These are phyloP conservation scores for Centroberyx gerrardi DNA, from an alignment of 2,797 vertebrate species.

Conservation along the genomic window DNA sequence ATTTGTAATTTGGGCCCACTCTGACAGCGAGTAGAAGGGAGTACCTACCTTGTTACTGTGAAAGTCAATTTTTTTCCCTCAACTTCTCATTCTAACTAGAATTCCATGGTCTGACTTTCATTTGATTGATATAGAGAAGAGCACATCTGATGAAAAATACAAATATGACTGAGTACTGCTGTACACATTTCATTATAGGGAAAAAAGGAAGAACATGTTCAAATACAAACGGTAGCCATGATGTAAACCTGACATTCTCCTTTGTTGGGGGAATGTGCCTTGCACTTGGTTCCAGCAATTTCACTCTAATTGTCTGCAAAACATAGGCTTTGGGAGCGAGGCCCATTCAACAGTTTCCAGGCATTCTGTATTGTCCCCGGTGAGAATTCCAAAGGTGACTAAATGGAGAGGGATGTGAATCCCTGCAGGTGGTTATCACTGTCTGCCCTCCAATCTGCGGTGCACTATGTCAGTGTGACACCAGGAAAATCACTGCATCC, in stretches of 20 bases:
- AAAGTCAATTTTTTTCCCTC: conserved; percentile 28
- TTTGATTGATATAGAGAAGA: conserved; percentile 55
- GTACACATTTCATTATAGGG: conserved; percentile 36
- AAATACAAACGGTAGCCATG: conserved; percentile 47
- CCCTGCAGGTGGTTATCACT: conserved; percentile 73
- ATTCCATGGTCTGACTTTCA: conserved; percentile 55
- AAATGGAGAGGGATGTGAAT: conserved; percentile 70
- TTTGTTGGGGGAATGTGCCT: conserved; percentile 70
- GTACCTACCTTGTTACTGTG: conserved; percentile 42
- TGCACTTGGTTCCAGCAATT: conserved; percentile 74
- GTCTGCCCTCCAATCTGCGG: conserved; percentile 74
- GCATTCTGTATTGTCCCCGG: conserved; percentile 62
- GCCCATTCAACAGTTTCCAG: conserved; percentile 54
- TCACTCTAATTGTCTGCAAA: conserved; percentile 80
- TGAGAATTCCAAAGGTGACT: conserved; percentile 77
- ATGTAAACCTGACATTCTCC: conserved; percentile 53
- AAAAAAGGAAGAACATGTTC: conserved; percentile 39
- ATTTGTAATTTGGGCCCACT: conserved; percentile 63
- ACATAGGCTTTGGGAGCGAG: conserved; percentile 58
- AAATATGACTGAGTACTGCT: neutral
- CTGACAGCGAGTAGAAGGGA: conserved; percentile 41
- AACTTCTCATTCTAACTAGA: conserved; percentile 40
- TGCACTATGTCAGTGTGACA: conserved; percentile 60
- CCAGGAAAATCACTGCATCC: conserved; percentile 68
- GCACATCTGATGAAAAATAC: conserved; percentile 44